Evolutionary conservation across 2,888 invertebrate genomes (phyloP).

Genomic region (Pyrgus malvae): DNA sequence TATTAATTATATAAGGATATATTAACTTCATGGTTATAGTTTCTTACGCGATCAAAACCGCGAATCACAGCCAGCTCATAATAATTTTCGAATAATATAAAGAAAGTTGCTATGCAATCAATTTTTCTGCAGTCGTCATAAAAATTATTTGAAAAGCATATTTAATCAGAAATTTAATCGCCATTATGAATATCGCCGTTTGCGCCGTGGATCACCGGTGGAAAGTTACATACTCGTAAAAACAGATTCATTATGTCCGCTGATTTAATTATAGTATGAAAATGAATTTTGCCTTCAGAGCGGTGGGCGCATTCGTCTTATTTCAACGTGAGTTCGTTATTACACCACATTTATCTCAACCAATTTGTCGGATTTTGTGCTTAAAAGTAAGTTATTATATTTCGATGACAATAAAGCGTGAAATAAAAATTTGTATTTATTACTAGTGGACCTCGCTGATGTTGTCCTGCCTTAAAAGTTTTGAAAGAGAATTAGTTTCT

Average conservation of each 20-base stretch:
- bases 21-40: too few relatives aligned
- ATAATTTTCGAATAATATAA: too few relatives aligned
- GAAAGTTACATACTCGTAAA: slow-evolving; percentile 24
- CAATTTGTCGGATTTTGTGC: neutral
- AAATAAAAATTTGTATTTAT: too few relatives aligned
- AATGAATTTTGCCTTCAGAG: slow-evolving; percentile 19
- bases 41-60: too few relatives aligned
- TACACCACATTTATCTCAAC: neutral
- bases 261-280: slow-evolving; percentile 30
- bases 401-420: too few relatives aligned
- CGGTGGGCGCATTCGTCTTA: slow-evolving; percentile 8
- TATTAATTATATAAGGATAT: too few relatives aligned
- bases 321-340: slow-evolving; percentile 17
- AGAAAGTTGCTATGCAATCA: neutral
- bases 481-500: too few relatives aligned
- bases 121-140: neutral
- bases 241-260: slow-evolving; percentile 32
- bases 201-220: neutral
- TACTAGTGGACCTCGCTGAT: too few relatives aligned
- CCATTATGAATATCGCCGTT: slow-evolving; percentile 7
- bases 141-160: neutral
- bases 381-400: too few relatives aligned
- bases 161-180: slow-evolving; percentile 4
- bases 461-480: too few relatives aligned
- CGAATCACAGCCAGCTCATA: too few relatives aligned